Evolutionary conservation across 2,113 vertebrate genomes (phyloP), one percentile per base, ranked within the genome.

Genomic region (Osmerus mordax): DNA sequence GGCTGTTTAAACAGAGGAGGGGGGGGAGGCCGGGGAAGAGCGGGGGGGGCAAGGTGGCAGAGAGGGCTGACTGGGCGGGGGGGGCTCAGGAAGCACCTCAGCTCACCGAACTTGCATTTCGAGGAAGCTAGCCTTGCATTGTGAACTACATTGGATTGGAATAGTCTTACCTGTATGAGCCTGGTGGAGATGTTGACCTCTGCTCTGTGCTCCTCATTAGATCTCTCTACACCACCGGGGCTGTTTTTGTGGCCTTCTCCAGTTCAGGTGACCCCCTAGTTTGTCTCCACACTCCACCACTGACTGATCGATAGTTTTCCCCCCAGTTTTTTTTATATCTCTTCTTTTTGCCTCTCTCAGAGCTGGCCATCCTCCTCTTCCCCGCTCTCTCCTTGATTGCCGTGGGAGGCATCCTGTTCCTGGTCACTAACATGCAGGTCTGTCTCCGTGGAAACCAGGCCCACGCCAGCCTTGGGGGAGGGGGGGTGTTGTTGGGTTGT

Each of bases 351-450:
- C 71, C 65, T 11, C 67, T 23, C 5, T 53, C 87, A 98, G 96
- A 29, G 29, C 69, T 85, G 0, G 89, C 94, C 0, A 0, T 85
- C 75, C 82, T 97, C 72, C 92, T 98, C 19, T 99, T 94, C 81
- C 93, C 95, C 0, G 95, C 96, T 29, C 84, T 97, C 71, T 84
- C 93, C 4, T 68, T 93, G 81, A 75, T 97, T 3, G 85, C 94
- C 0, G 83, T 94, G 1, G 96, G 96, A 0, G 96, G 96, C 7
- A 92, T 96, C 64, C 82, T 96, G 72, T 88, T 98, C 67, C 91
- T 99, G 58, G 81, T 99, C 32, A 96, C 96, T 76, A 99, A 98
- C 81, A 95, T 98, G 84, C 97, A 99, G 96, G 96, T 96, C 77
- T 18, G 65, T 23, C 21, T 23, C 65, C 41, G 15, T 47, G 14